Evolutionary conservation across 2,888 invertebrate species (phyloP).

Genomic region (Rapana venosa): DNA sequence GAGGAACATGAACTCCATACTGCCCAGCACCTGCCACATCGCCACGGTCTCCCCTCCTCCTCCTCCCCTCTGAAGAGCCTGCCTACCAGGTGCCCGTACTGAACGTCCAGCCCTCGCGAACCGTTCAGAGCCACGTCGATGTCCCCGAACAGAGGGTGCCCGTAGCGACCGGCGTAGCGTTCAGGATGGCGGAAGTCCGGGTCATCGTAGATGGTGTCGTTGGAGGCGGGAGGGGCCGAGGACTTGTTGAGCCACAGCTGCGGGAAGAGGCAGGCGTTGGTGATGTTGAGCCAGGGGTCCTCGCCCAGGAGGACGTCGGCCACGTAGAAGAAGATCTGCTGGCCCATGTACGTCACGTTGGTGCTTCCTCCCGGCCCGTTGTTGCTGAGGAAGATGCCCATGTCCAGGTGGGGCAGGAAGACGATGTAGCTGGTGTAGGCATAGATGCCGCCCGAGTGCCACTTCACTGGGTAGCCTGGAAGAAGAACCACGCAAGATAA

Average conservation of each 20-base stretch:
- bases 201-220: background rate
- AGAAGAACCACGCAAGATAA: no score
- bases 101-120: background rate
- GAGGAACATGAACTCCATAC: background rate
- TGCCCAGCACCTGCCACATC: conserved; percentile 16
- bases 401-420: conserved; percentile 70
- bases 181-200: background rate
- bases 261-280: conserved; percentile 60
- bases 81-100: conserved; percentile 29
- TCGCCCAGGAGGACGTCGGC: conserved; percentile 57
- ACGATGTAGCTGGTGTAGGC: conserved; percentile 72
- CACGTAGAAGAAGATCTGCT: conserved; percentile 54
- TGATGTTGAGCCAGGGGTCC: conserved; percentile 58
- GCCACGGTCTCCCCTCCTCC: background rate
- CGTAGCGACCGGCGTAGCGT: conserved; percentile 50
- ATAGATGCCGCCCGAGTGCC: conserved; percentile 75
- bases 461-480: conserved; percentile 70
- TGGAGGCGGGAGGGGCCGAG: background rate
- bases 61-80: background rate
- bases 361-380: conserved; percentile 38
- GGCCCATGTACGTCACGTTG: background rate
- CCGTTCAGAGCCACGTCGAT: conserved; percentile 32
- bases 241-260: conserved; percentile 31
- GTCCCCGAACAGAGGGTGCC: conserved; percentile 49
- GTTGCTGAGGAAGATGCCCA: conserved; percentile 64